These are phyloP conservation scores for Lota lota DNA, from an alignment of 2,113 vertebrate species.

Conservation along the genomic window DNA sequence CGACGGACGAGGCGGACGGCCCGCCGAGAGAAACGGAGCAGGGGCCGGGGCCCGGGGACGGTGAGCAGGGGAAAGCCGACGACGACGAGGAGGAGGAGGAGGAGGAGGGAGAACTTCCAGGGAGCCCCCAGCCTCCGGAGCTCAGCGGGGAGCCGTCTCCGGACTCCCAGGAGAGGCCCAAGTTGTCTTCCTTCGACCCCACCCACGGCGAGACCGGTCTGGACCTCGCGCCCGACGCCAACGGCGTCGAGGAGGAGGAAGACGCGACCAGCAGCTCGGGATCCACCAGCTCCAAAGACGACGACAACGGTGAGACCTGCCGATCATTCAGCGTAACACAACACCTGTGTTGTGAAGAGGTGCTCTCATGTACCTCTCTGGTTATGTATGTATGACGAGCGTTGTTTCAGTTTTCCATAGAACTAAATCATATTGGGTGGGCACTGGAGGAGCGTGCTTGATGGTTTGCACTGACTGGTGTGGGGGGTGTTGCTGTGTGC, in stretches of 20 bases:
- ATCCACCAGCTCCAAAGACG: constrained; percentile 69
- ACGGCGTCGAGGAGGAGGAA: constrained; percentile 55
- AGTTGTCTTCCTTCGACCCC: neutral
- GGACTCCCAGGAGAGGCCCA: constrained; percentile 46
- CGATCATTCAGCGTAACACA: neutral
- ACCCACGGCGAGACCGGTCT: constrained; percentile 42
- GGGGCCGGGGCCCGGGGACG: constrained; percentile 50
- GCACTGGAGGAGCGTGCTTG: no score
- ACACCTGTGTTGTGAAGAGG: neutral
- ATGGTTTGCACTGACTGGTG: neutral
- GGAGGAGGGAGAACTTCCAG: constrained; percentile 57
- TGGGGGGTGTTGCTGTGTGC: constrained; percentile 17
- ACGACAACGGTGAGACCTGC: constrained; percentile 80
- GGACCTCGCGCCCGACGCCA: constrained; percentile 53
- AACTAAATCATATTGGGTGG: neutral
- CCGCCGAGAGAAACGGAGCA: constrained; percentile 25
- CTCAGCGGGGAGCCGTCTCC: constrained; percentile 64
- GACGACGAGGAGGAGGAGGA: constrained; percentile 47
- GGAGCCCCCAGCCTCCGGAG: constrained; percentile 60
- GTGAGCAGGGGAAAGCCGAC: constrained; percentile 43
- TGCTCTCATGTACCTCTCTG: neutral
- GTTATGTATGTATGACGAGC: neutral
- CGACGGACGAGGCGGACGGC: constrained; percentile 43
- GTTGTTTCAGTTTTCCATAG: neutral
- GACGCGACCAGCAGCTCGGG: constrained; percentile 64